Conservation (phyloP, 2,888 invertebrate genomes). For the Sphinx pinastri region DNA sequence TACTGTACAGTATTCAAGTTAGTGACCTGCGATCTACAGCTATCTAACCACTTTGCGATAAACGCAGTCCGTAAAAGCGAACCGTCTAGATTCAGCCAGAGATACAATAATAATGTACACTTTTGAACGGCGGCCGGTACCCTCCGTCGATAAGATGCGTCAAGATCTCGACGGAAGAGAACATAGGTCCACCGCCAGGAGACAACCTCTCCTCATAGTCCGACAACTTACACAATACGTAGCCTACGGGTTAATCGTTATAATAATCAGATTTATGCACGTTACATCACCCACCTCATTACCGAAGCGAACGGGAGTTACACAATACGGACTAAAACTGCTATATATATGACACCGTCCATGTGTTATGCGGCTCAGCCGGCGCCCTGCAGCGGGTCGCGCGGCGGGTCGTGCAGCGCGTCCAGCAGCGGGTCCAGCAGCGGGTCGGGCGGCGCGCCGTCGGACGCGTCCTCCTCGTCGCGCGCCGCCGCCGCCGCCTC, state of each 20-base stretch:
- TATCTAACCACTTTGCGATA: conserved; percentile 64
- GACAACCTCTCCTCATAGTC: conserved; percentile 60
- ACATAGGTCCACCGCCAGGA: conserved; percentile 26
- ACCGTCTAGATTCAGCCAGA: conserved; percentile 35
- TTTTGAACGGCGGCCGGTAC: conserved; percentile 7
- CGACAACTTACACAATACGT: conserved; percentile 66
- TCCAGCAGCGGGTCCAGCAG: not conserved
- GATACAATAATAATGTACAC: conserved; percentile 34
- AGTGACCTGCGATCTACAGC: conserved; percentile 71
- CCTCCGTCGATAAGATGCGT: conserved; percentile 3
- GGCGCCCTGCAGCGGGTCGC: conserved; percentile 36
- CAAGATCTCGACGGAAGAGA: conserved; percentile 23
- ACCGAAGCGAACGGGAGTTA: conserved; percentile 75
- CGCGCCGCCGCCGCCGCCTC: conserved; percentile 36
- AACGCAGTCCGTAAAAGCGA: conserved; percentile 50
- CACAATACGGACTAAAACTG: conserved; percentile 55
- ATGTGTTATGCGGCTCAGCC: conserved; percentile 30
- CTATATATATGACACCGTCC: conserved; percentile 40
- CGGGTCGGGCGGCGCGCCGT: conserved; percentile 33
- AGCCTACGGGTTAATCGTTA: conserved; percentile 72
- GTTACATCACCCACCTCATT: conserved; percentile 74
- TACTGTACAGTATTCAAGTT: conserved; percentile 77
- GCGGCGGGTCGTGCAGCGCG: not conserved
- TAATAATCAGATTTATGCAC: conserved; percentile 81
- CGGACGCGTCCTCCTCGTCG: conserved; percentile 30